These are phyloP conservation scores for Lasioglossum lativentre DNA, from an alignment of 2,888 invertebrate genomes.

Conservation along the genomic window DNA sequence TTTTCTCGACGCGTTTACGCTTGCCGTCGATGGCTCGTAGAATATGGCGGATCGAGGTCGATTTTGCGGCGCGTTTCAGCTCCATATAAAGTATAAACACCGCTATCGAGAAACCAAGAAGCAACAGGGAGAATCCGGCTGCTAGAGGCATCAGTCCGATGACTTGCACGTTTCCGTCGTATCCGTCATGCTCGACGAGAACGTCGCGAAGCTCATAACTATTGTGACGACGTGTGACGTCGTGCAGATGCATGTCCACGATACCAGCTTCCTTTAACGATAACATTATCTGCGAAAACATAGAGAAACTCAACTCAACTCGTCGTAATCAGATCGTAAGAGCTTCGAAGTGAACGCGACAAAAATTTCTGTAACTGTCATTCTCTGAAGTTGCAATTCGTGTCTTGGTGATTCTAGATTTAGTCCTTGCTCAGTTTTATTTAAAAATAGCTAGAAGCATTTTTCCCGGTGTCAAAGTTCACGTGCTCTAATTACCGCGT, in stretches of 20 bases:
- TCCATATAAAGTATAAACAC: slow-evolving; percentile 75
- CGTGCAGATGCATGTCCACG: slow-evolving; percentile 70
- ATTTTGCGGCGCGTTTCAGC: slow-evolving; percentile 48
- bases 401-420: too few species aligned
- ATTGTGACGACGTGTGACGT: slow-evolving; percentile 76
- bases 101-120: slow-evolving; percentile 72
- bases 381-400: too few species aligned
- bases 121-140: slow-evolving; percentile 75
- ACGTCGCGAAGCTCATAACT: slow-evolving; percentile 74
- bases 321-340: too few species aligned
- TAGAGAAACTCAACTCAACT: neutral
- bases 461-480: too few species aligned
- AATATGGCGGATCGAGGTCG: slow-evolving; percentile 20
- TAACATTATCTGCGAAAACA: slow-evolving; percentile 72
- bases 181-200: slow-evolving; percentile 73
- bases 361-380: too few species aligned
- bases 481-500: too few species aligned
- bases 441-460: too few species aligned
- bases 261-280: slow-evolving; percentile 76
- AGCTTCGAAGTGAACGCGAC: too few species aligned
- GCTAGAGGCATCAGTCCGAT: slow-evolving; percentile 77
- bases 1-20: neutral
- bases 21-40: slow-evolving; percentile 35
- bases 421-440: too few species aligned
- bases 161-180: slow-evolving; percentile 64